Percentiles rank a stretch among this genome's conserved stretches.
Conservation (phyloP, 2,888 invertebrate species). For the Tridacna crocea region DNA sequence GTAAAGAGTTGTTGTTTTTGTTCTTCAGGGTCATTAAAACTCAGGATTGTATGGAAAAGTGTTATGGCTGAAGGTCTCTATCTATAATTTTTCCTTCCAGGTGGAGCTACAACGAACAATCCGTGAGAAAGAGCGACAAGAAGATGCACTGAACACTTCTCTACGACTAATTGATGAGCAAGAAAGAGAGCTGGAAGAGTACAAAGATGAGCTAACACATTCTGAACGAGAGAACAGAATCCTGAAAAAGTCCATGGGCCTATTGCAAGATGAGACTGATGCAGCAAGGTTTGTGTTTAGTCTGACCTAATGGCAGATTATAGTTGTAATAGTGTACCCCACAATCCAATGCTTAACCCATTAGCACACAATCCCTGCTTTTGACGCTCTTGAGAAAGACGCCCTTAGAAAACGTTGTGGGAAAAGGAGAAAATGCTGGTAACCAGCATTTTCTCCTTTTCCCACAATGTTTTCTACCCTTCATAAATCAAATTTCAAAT, state of each 20-base stretch:
- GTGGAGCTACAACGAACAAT: constrained; percentile 79
- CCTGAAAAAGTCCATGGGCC: constrained; percentile 76
- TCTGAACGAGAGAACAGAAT: constrained; percentile 79
- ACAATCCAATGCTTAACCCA: no score
- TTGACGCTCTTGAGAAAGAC: no score
- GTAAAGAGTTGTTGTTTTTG: no score
- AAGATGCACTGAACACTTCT: constrained; percentile 77
- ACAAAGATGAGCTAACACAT: constrained; percentile 75
- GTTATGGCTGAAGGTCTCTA: not conserved
- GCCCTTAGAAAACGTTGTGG: no score
- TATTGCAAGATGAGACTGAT: constrained; percentile 71
- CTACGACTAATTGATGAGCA: constrained; percentile 78
- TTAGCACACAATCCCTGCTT: no score
- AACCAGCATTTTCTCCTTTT: no score
- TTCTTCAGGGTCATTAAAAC: no score
- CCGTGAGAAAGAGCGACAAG: constrained; percentile 77
- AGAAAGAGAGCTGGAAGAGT: constrained; percentile 77
- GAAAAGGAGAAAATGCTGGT: no score
- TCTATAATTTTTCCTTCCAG: constrained; percentile 53
- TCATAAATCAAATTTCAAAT: no score
- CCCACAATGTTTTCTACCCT: no score
- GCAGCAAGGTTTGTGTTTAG: constrained; percentile 64
- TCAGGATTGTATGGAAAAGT: not conserved
- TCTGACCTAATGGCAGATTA: not conserved
- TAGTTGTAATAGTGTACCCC: no score